Evolutionary conservation across 2,113 vertebrate genomes (phyloP).

Genomic region (Hippocampus zosterae): DNA sequence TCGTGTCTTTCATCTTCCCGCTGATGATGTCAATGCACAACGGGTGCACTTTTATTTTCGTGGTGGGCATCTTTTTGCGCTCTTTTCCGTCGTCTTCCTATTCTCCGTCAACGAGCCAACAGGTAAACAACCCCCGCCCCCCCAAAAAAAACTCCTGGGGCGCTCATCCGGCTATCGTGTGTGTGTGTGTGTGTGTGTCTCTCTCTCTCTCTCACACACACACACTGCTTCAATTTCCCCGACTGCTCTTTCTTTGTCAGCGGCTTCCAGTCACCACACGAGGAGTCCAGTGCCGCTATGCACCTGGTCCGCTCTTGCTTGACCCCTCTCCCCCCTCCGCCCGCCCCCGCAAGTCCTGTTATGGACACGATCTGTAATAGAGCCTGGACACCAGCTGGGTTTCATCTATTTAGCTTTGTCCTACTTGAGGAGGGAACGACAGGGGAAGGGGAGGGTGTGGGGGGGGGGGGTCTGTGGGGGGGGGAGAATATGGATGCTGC

Average conservation of each 20-base stretch:
- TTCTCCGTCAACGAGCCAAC: slow-evolving; percentile 33
- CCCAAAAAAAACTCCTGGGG: slow-evolving; percentile 21
- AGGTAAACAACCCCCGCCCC: slow-evolving; percentile 7
- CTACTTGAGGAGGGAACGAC: slow-evolving; percentile 29
- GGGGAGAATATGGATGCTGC: slow-evolving; percentile 18
- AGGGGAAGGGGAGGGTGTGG: background rate
- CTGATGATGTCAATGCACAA: slow-evolving; percentile 27
- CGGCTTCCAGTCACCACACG: slow-evolving; percentile 36
- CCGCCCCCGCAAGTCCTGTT: slow-evolving; percentile 35
- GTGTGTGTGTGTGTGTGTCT: slow-evolving; percentile 24
- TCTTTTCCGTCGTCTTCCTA: slow-evolving; percentile 11
- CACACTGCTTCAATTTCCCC: slow-evolving; percentile 34
- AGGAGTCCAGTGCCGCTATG: slow-evolving; percentile 39
- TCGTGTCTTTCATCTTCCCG: slow-evolving; percentile 43
- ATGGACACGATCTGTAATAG: slow-evolving; percentile 33
- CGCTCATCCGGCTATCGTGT: slow-evolving; percentile 33
- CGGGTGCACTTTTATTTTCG: slow-evolving; percentile 49
- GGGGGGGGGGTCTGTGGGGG: background rate
- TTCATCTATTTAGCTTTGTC: slow-evolving; percentile 32
- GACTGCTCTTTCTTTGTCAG: slow-evolving; percentile 41
- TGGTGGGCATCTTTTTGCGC: slow-evolving; percentile 47
- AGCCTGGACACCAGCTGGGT: slow-evolving; percentile 49
- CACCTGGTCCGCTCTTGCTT: slow-evolving; percentile 36
- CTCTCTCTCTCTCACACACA: slow-evolving; percentile 15
- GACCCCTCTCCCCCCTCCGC: slow-evolving; percentile 7